Evolutionary conservation across 2,113 vertebrate genomes (phyloP), one percentile per base, ranked within the genome.

Genomic region (Axis porcinus): DNA sequence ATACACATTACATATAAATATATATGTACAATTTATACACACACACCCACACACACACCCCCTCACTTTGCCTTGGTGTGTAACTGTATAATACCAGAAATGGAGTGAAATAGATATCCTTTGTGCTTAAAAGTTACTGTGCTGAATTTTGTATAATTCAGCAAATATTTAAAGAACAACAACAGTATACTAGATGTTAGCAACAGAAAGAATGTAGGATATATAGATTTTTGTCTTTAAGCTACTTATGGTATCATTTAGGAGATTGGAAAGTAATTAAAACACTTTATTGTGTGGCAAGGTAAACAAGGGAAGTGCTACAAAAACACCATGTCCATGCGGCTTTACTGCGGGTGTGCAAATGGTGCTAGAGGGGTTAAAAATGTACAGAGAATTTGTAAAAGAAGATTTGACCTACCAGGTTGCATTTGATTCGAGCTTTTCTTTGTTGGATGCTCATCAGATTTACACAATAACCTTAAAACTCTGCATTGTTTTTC

Each of bases 111-210:
- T 7, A 90, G 79, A 67, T 86, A 47, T 82, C 23, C 3, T 43
- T 21, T 64, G 17, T 86, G 86, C 60, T 93, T 97, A 30, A 86
- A 92, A 67, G 25, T 87, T n/a, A n/a, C 36, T 25, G 21, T 70
- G 43, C 55, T 87, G 36, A 33, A n/a, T 81, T 93, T 79, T 58
- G 25, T 15, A 9, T 27, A 83, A 55, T 87, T 83, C 15, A 33
- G 91, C 52, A 93, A 58, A 57, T 54, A 94, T 47, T 89, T 76
- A 52, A 45, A 85, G 47, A 79, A 12, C 7, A 62, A 36, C 21
- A 94, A 30, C 12, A n/a, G 2, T n/a, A 13, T 43, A 21, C 30
- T 54, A 36, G 25, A 52, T 91, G 62, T 40, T 58, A 93, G 16
- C 30, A 93, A 47, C 12, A 50, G 23, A 84, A 43, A 84, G 33